These are phyloP conservation scores for Brachypodius melanocephalos DNA, from an alignment of 2,113 vertebrate species.

Conservation along the genomic window DNA sequence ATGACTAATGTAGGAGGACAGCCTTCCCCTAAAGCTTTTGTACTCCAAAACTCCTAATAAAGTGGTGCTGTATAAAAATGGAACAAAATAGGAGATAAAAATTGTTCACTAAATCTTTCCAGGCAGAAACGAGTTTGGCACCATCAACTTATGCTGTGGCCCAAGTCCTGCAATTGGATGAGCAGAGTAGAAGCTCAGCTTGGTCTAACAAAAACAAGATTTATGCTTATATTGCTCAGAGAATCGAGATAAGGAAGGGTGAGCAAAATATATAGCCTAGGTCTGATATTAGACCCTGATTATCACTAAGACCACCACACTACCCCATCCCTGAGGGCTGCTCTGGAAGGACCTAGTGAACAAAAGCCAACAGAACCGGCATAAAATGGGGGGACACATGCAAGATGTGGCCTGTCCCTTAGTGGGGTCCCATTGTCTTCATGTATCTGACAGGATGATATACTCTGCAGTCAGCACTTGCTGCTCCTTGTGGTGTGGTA, in stretches of 20 bases:
- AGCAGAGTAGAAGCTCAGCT: not conserved
- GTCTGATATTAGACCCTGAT: not conserved
- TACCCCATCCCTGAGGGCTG: accelerated
- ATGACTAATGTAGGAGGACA: not conserved
- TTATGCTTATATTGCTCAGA: not conserved
- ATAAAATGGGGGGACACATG: not conserved
- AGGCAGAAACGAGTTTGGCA: not conserved
- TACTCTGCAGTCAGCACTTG: not conserved
- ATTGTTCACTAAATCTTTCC: not conserved
- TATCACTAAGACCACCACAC: not conserved
- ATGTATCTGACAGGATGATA: not conserved
- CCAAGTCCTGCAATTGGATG: not conserved
- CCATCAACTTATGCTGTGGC: not conserved
- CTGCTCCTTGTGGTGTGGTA: not conserved
- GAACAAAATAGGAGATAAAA: not conserved
- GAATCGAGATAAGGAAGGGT: not conserved
- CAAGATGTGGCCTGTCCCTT: not conserved
- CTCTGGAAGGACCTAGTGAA: not conserved
- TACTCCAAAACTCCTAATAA: not conserved
- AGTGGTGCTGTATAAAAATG: not conserved
- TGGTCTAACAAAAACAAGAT: not conserved
- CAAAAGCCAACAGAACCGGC: not conserved
- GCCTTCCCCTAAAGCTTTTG: not conserved
- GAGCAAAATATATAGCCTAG: not conserved
- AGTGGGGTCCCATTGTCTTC: not conserved